Percentiles rank a stretch among this genome's conserved stretches.
phyloP scores from a whole-genome alignment of 2,888 invertebrate genomes.

The Dryomyza anilis region DNA sequence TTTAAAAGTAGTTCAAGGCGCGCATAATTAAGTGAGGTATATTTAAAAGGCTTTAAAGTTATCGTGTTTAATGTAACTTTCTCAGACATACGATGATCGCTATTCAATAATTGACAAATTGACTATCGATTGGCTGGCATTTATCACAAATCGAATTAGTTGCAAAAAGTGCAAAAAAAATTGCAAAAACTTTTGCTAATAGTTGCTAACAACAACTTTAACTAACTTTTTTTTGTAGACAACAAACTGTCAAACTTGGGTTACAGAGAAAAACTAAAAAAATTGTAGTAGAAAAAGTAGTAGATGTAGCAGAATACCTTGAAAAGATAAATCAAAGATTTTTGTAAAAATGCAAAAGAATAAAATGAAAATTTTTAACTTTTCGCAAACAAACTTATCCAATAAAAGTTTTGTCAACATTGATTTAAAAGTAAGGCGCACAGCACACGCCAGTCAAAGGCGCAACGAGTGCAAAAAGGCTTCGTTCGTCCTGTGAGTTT shows the following conservation, averaged over 20 bases:
- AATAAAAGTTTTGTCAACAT: slow-evolving; percentile 61
- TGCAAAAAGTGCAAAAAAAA: slow-evolving; percentile 29
- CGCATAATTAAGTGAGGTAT: no score
- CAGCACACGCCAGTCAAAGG: neutral
- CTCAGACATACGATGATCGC: neutral
- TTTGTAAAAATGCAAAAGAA: slow-evolving; percentile 13
- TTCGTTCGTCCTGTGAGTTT: neutral
- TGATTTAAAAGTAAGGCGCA: slow-evolving; percentile 54
- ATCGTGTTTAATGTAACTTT: no score
- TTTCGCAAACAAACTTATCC: slow-evolving; percentile 60
- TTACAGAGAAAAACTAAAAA: neutral
- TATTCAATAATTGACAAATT: slow-evolving; percentile 37
- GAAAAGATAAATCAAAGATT: slow-evolving; percentile 20
- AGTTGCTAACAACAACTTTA: slow-evolving; percentile 8
- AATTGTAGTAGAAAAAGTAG: neutral
- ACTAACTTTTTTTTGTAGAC: neutral
- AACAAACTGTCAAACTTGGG: neutral
- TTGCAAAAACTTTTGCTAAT: slow-evolving; percentile 25
- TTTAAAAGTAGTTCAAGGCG: neutral
- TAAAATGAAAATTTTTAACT: slow-evolving; percentile 38
- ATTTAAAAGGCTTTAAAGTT: no score
- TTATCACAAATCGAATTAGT: slow-evolving; percentile 57
- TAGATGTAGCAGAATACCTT: neutral
- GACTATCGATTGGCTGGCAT: slow-evolving; percentile 50
- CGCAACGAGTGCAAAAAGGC: neutral